Percentiles rank a stretch among this genome's conserved stretches.
phyloP scores from a whole-genome alignment of 2,888 invertebrate genomes.

The Nymphalis urticae region DNA sequence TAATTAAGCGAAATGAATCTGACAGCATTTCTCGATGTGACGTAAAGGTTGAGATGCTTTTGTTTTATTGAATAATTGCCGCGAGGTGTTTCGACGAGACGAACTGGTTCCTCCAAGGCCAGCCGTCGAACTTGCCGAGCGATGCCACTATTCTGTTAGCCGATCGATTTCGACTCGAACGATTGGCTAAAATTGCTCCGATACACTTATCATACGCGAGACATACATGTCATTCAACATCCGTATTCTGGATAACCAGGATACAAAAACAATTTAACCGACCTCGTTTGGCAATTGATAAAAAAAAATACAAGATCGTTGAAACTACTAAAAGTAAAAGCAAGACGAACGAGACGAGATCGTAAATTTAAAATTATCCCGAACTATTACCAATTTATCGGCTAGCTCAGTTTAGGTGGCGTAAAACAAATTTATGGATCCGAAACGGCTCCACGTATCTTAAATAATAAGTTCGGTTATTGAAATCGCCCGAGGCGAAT shows the following conservation, averaged over 20 bases:
- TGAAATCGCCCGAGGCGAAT: slow-evolving; percentile 45
- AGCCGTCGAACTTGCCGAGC: slow-evolving; percentile 76
- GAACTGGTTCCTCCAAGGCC: slow-evolving; percentile 80
- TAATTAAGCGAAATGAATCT: slow-evolving; percentile 65
- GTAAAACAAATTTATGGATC: slow-evolving; percentile 44
- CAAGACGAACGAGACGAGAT: slow-evolving; percentile 20
- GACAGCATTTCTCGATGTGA: slow-evolving; percentile 66
- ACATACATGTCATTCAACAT: not conserved
- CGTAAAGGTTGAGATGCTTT: slow-evolving; percentile 73
- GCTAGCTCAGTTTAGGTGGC: slow-evolving; percentile 36
- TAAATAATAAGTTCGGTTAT: slow-evolving; percentile 48
- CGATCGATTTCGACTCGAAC: slow-evolving; percentile 52
- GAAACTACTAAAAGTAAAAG: slow-evolving; percentile 10
- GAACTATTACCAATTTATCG: slow-evolving; percentile 39
- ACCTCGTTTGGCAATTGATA: not conserved
- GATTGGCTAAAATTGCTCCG: slow-evolving; percentile 42
- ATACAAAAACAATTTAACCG: not conserved
- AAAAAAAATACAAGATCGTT: not conserved
- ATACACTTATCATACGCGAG: slow-evolving; percentile 38
- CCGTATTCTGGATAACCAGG: not conserved
- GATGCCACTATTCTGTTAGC: slow-evolving; percentile 57
- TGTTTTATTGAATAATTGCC: slow-evolving; percentile 82
- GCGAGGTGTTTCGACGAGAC: slow-evolving; percentile 78
- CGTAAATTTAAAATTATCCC: slow-evolving; percentile 36
- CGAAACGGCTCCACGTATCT: slow-evolving; percentile 39